Base-by-base conservation (phyloP, 2,888 invertebrate genomes). In the Sphecodes monilicornis region DNA sequence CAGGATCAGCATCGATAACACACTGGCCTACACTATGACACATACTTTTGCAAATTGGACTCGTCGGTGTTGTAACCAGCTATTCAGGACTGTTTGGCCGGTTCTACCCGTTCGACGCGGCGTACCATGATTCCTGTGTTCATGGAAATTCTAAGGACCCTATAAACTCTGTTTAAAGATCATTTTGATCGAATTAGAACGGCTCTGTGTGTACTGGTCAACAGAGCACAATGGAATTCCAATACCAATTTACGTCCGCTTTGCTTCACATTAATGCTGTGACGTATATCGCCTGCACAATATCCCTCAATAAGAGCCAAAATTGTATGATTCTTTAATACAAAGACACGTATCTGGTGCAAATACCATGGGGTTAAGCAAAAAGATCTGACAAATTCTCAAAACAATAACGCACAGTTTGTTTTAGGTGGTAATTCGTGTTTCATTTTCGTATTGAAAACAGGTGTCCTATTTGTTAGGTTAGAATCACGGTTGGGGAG, bases 131-230 rank as follows among this genome's bases (percentile, higher is more conserved):
- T 81, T 71, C 39, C 43, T 68, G 82, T 85, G 80, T 88, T 84
- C 86, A 76, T 85, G 78, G 86, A 89, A 83, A 85, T 86, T 81
- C 86, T 78, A 82, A 89, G 86, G 85, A 82, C 72, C 82, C 83
- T 84, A 64, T 89, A 88, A 86, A 89, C 84, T 74, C 70, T 80
- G 88, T 82, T 89, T 88, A 86, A 89, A 86, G 89, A 89, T 89
- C 88, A 82, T 86, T 89, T 80, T 80, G 84, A 89, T 89, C 81
- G 86, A 89, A 88, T 89, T 89, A 89, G 86, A 76, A 77, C 68
- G 70, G 36, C 57, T 18, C 60, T 69, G 68, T 69, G 72, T 39
- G 69, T 72, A 29, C 70, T 41, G 32, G n/a, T 18, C 70, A 26
- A 50, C 73, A 13, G 43, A 43, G 73, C 41, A 66, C 76, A 84